A percentile compares a stretch with the other conserved stretches of the same genome.
Conservation (phyloP, 53 echinoderm and acorn worm species). For the Temnopleurus reevesii region DNA sequence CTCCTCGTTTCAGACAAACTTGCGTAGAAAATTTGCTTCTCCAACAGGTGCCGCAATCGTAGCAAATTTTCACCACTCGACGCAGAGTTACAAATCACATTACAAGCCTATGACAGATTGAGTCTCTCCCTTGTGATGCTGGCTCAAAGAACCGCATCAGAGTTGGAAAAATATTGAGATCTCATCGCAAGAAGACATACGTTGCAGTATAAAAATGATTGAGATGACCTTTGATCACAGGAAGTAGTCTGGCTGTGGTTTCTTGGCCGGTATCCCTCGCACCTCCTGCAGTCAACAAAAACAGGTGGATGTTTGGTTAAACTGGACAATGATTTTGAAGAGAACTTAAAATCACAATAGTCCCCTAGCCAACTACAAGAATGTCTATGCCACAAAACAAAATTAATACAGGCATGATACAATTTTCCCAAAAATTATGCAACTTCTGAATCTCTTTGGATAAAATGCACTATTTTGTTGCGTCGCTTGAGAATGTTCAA, state of each 20-base stretch:
- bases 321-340: no score
- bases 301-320: no score
- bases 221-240: slow-evolving; percentile 65
- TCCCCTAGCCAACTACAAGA: no score
- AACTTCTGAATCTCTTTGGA: no score
- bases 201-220: slow-evolving; percentile 26
- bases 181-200: slow-evolving; percentile 31
- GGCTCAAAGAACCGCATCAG: neutral
- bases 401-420: no score
- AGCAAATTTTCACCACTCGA: neutral
- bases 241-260: slow-evolving; percentile 99
- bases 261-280: slow-evolving; percentile 97
- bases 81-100: neutral
- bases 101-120: neutral
- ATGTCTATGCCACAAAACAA: no score
- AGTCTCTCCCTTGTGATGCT: neutral
- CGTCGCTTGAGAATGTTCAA: no score
- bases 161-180: slow-evolving; percentile 48
- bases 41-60: neutral
- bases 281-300: slow-evolving; percentile 68
- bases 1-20: neutral
- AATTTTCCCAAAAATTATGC: no score
- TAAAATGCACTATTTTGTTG: no score
- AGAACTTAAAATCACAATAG: no score
- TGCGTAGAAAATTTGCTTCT: neutral